phyloP scores from a whole-genome alignment of 2,888 invertebrate species.

The Neoaliturus tenellus region DNA sequence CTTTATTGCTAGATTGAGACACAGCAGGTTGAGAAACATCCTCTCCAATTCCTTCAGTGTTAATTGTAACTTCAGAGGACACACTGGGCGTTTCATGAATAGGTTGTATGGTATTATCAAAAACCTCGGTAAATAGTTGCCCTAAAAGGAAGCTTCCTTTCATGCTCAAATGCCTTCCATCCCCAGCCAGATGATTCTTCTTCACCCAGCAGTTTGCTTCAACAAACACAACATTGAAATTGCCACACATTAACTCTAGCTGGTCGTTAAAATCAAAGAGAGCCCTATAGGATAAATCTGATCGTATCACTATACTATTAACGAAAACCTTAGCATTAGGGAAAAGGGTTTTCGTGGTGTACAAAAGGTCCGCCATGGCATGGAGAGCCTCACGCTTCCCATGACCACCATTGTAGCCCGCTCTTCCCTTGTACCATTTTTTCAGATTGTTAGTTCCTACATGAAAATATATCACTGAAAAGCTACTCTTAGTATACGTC shows the following conservation, averaged over 20 bases:
- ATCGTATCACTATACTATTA: not conserved
- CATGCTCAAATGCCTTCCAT: not conserved
- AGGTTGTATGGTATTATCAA: no score
- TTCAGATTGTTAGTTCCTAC: constrained; percentile 18
- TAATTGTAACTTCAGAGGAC: no score
- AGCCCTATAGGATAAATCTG: not conserved
- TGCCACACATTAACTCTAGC: constrained; percentile 2
- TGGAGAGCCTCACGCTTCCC: constrained; percentile 24
- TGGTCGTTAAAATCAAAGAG: constrained; percentile 5
- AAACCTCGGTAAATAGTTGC: not conserved
- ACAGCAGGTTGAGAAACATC: no score
- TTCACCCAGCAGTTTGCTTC: constrained; percentile 10
- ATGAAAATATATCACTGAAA: not conserved
- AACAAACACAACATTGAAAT: not conserved
- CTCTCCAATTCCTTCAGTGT: no score
- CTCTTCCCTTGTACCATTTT: not conserved
- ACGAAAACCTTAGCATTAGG: not conserved
- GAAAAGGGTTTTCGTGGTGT: not conserved
- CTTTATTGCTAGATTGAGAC: no score
- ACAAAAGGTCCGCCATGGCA: not conserved
- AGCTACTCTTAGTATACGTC: not conserved
- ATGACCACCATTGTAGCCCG: constrained; percentile 15
- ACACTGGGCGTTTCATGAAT: no score
- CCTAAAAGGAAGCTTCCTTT: not conserved
- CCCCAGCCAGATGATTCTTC: not conserved